These are phyloP conservation scores for Leptarthrus brevirostris DNA, from an alignment of 2,888 invertebrate species.

Conservation along the genomic window DNA sequence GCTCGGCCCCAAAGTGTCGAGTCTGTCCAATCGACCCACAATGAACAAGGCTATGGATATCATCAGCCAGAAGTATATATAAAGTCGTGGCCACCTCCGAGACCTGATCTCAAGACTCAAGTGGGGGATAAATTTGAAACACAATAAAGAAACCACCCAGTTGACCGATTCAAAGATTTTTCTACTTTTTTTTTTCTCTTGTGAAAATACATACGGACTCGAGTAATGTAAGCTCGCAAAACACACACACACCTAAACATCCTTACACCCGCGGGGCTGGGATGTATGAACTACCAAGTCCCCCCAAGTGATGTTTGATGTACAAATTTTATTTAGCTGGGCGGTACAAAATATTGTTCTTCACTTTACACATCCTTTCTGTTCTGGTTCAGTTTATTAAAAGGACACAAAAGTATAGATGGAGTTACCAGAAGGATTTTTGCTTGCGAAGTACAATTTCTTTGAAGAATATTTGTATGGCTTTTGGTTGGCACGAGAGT, in stretches of 20 bases:
- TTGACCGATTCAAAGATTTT: conserved; percentile 43
- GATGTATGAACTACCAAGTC: neutral
- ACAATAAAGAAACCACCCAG: conserved; percentile 45
- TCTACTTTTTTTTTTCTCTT: neutral
- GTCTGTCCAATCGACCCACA: conserved; percentile 25
- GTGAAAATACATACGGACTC: neutral
- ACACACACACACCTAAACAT: neutral
- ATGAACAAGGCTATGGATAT: conserved; percentile 21
- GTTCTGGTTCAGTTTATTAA: conserved; percentile 33
- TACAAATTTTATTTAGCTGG: conserved; percentile 43
- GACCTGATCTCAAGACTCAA: conserved; percentile 40
- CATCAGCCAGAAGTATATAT: conserved; percentile 38
- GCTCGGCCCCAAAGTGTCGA: neutral
- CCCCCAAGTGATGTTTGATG: conserved; percentile 22
- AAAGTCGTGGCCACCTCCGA: conserved; percentile 5
- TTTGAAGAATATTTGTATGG: too few relatives aligned
- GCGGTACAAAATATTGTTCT: conserved; percentile 47
- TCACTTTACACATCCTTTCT: conserved; percentile 34
- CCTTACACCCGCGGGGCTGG: too few relatives aligned
- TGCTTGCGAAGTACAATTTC: too few relatives aligned
- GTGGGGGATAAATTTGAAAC: conserved; percentile 39
- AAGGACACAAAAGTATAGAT: neutral
- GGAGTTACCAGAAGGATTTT: conserved; percentile 16
- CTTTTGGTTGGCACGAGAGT: too few relatives aligned
- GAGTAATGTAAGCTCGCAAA: conserved; percentile 14